phyloP scores from a whole-genome alignment of 1,140 invertebrate species.

The Drosophila sp. region DNA sequence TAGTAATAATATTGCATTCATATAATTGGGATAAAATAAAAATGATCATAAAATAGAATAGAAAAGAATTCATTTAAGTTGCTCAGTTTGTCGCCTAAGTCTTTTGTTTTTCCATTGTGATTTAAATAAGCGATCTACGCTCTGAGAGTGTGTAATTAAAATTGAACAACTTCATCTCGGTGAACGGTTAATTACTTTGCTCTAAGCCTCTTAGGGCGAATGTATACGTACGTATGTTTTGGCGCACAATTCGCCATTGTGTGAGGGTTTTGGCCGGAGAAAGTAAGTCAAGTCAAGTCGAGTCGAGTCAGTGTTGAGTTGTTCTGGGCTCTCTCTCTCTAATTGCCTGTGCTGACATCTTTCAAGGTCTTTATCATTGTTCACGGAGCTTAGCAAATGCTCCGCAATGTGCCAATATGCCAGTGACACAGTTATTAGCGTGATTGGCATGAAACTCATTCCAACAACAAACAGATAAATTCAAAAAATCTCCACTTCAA shows the following conservation, averaged over 20 bases:
- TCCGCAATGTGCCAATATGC: conserved; percentile 49
- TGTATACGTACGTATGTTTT: conserved; percentile 48
- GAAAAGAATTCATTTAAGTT: too few relatives aligned
- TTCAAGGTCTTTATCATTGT: conserved; percentile 66
- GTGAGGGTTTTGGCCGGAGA: conserved; percentile 41
- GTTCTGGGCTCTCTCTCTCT: conserved; percentile 53
- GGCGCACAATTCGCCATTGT: conserved; percentile 62
- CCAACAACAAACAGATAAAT: conserved; percentile 33
- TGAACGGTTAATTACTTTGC: conserved; percentile 75
- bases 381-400: conserved; percentile 60
- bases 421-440: conserved; percentile 76
- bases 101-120: conserved; percentile 50
- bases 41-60: background rate
- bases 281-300: conserved; percentile 56
- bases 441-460: conserved; percentile 71
- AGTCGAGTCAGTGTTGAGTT: conserved; percentile 31
- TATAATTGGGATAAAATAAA: background rate
- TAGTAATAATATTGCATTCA: too few relatives aligned
- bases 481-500: conserved; percentile 26
- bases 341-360: conserved; percentile 69
- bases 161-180: conserved; percentile 72
- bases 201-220: conserved; percentile 66
- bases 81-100: conserved; percentile 70
- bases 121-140: conserved; percentile 12
- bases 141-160: conserved; percentile 61